Base-by-base conservation (phyloP, 2,888 invertebrate species). In the Pollenia amentaria region DNA sequence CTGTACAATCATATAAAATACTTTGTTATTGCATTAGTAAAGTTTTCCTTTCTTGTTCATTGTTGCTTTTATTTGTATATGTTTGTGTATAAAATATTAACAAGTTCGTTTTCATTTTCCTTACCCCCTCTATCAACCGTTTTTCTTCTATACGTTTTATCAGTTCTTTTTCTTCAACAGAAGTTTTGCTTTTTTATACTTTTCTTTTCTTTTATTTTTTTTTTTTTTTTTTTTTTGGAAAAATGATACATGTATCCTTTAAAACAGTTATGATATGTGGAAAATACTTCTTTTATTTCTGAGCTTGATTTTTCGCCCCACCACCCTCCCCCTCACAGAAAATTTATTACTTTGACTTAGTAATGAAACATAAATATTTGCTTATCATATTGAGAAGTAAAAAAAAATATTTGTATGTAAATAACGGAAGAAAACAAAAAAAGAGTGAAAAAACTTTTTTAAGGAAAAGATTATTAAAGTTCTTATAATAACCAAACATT, bases 261-360 rank as follows among this genome's bases (percentile, higher is more conserved):
- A 46, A 38, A 67, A 51, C 53, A 81, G 72, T 69, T 83, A 79
- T 84, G 87, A 84, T 87, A 81, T 84, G 80, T 81, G 84, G 48
- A 69, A 87, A 53, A 84, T 75, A 62, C 21, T 53, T 64, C 57
- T 46, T 51, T 62, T 48, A 3, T 3, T 1, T 51, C 53, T 48
- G 29, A 18, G 3, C 29, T 60, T 65, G 42, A 18, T 64, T 55
- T 55, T 55, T 14, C 18, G 40, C 72, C 21, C 21, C 18, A 42
- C 72, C 21, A 1, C 29, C 29, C 29, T 0, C 29, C 29, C 29
- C 29, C 6, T 77, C 46, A 18, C 48, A 46, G 40, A 77, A 75
- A 79, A 87, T 87, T 87, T 87, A 87, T 87, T 77, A 83, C 87
- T 84, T 87, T 87, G 87, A 84, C 84, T 87, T 84, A 48, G 87